Base-by-base conservation (phyloP, 2,113 vertebrate species). In the Columba livia region DNA sequence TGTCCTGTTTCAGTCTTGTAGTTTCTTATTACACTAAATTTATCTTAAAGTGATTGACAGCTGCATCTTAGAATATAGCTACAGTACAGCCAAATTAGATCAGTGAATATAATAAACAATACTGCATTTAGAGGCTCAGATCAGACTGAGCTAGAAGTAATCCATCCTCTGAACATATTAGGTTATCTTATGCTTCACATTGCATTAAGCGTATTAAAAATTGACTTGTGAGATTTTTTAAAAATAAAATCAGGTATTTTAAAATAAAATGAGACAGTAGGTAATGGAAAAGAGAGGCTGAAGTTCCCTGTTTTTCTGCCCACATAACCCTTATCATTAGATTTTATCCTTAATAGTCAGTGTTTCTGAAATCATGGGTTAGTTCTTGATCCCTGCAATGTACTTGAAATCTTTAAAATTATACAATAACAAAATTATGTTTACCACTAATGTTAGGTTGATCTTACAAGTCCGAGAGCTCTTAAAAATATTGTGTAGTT, bases 131-230 rank as follows among this genome's bases (percentile, higher is more conserved):
- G 61, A 71, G 57, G 47, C 47, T 96, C 34, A 65, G 58, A 80
- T 90, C 71, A 91, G 69, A 54, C 85, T 78, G 73, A 81, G 29
- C 65, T 81, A 79, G 57, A 67, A 85, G 72, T 47, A 86, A 96
- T 94, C 79, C 50, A 94, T 90, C 75, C 89, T 82, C 34, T 83
- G 54, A 85, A 79, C 56, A n/a, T 67, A 92, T 88, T 89, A 75
- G 48, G 74, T 92, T 95, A 91, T 70, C 69, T 51, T 93, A 53
- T 74, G 42, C 54, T 82, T 81, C 61, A 91, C 53, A 69, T 88
- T 94, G 72, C 60, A 67, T 74, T 88, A 96, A 79, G 34, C 28
- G 17, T 88, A 83, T 80, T 90, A 91, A 86, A 86, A 91, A 72
- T 36, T 81, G 60, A 77, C 78, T 75, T 69, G 11, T 69, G n/a